These are phyloP conservation scores for Mizuhopecten yessoensis DNA, from an alignment of 1,140 invertebrate species.

Conservation along the genomic window DNA sequence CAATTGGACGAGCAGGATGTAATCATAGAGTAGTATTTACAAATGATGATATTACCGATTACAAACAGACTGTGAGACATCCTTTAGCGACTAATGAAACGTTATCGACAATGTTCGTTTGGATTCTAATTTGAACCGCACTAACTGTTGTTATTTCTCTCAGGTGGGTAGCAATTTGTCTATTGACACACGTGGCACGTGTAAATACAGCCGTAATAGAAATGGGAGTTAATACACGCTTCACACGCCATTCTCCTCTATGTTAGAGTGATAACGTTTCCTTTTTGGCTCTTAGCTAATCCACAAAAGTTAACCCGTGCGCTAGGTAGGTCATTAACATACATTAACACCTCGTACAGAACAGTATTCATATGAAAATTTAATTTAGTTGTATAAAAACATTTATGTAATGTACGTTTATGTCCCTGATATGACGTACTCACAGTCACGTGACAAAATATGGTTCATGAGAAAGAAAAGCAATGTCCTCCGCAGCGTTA, in stretches of 20 bases:
- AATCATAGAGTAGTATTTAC: not conserved
- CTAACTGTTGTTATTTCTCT: not conserved
- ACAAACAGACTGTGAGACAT: not conserved
- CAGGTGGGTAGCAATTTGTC: not conserved
- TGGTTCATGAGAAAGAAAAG: too few relatives aligned
- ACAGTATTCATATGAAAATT: not conserved
- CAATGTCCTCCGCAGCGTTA: too few relatives aligned
- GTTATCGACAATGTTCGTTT: slow-evolving; percentile 25
- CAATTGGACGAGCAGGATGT: not conserved
- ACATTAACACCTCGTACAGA: not conserved
- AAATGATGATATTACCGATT: not conserved
- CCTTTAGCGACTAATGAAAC: not conserved
- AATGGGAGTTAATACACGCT: not conserved
- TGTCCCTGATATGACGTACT: too few relatives aligned
- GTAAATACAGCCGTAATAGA: not conserved
- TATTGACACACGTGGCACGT: not conserved
- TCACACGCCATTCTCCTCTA: not conserved
- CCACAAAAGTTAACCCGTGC: not conserved
- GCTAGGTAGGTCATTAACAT: not conserved
- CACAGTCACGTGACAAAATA: too few relatives aligned
- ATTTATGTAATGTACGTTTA: too few relatives aligned
- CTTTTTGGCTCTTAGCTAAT: not conserved
- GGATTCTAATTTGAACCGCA: not conserved
- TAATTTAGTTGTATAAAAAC: not conserved
- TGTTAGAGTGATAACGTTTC: not conserved